phyloP scores from a whole-genome alignment of 1,140 invertebrate genomes.

The Caerostris extrusa region DNA sequence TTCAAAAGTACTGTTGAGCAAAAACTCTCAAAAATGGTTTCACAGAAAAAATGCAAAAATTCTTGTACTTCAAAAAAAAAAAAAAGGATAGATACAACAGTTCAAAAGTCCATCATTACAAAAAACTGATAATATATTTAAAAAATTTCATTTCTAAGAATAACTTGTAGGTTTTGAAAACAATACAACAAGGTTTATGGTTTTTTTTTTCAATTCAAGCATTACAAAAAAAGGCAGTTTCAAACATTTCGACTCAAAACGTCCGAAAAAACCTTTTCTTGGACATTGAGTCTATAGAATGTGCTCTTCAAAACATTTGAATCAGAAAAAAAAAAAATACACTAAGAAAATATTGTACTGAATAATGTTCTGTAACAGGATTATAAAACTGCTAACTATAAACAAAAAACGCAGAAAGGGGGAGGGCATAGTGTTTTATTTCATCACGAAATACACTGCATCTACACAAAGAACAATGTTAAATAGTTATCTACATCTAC shows the following conservation, averaged over 20 bases:
- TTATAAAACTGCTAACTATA: not conserved
- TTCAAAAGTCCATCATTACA: constrained; percentile 53
- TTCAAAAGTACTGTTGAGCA: constrained; percentile 12
- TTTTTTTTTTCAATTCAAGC: not conserved
- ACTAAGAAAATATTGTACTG: constrained; percentile 18
- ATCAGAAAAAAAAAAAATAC: not conserved
- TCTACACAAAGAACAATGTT: constrained; percentile 57
- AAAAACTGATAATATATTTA: constrained; percentile 12
- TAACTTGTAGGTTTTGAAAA: constrained; percentile 10
- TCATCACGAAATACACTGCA: constrained; percentile 29
- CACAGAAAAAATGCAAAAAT: constrained; percentile 32
- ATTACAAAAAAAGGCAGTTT: not conserved
- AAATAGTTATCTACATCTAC: constrained; percentile 41
- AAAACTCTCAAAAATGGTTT: constrained; percentile 40
- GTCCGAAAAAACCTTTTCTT: not conserved
- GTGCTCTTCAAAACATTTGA: not conserved
- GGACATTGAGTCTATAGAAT: not conserved
- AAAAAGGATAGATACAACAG: constrained; percentile 1
- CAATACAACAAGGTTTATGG: not conserved
- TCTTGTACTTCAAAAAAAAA: constrained; percentile 27
- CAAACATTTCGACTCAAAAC: not conserved
- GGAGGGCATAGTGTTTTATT: constrained; percentile 59
- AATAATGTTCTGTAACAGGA: constrained; percentile 49
- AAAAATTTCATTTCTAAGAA: not conserved
- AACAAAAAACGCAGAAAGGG: constrained; percentile 56